Percentiles rank a stretch among this genome's conserved stretches.
Conservation (phyloP, 2,888 invertebrate genomes). For the Noctua janthe region DNA sequence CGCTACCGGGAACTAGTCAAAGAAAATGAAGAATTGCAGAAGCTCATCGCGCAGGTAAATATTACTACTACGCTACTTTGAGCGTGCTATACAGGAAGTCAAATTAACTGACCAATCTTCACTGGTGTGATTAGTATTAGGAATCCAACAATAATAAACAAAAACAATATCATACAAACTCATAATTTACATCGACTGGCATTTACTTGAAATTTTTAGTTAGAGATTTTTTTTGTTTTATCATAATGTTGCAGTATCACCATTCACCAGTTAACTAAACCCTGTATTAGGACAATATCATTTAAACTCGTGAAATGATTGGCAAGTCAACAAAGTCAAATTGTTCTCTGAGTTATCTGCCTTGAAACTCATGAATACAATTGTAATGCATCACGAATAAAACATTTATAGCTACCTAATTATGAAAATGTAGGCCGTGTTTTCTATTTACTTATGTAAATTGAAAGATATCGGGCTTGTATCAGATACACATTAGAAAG, state of each 20-base stretch:
- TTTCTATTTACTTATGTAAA: constrained; percentile 26
- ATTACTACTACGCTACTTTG: not conserved
- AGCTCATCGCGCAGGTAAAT: constrained; percentile 96
- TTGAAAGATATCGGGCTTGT: not conserved
- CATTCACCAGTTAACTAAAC: not conserved
- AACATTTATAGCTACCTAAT: not conserved
- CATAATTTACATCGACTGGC: not conserved
- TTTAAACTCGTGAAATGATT: not conserved
- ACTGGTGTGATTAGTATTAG: not conserved
- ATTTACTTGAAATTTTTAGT: not conserved
- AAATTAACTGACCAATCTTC: not conserved
- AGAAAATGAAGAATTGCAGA: constrained; percentile 99
- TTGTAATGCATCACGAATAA: not conserved
- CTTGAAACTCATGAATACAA: not conserved
- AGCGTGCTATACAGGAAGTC: not conserved
- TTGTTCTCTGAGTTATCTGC: too few species aligned
- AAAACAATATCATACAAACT: not conserved
- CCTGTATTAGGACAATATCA: not conserved
- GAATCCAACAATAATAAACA: not conserved
- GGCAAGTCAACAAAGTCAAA: not conserved
- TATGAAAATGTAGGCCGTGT: constrained; percentile 3
- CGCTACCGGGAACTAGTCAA: constrained; percentile 97
- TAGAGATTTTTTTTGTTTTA: not conserved
- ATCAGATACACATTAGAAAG: constrained; percentile 30
- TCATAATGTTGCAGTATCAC: not conserved